Base-by-base conservation (phyloP, 2,888 invertebrate genomes). In the Clostera curtula region DNA sequence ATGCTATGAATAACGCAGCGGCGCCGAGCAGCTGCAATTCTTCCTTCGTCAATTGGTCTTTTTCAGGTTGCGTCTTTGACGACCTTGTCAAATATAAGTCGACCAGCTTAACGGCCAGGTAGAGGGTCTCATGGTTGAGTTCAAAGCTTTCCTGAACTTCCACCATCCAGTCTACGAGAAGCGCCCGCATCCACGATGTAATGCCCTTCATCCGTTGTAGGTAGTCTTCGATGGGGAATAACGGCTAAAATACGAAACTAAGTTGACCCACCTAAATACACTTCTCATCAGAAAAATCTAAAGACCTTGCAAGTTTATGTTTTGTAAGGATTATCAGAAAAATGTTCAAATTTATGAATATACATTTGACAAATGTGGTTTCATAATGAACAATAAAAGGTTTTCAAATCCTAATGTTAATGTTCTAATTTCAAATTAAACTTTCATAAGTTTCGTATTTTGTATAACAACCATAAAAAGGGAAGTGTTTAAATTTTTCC, bases 81-180 rank as follows among this genome's bases (percentile, higher is more conserved):
- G 80, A 77, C 26, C 50, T 53, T 2, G 79, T 70, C 27, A 98
- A 86, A 76, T 91, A 98, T 40, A 93, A 77, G 73, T 99, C 98
- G 3, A 98, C 93, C 44, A 99, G 82, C 83, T 98, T 98, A 7
- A 99, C 97, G 12, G 95, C 97, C 65, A 98, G 85, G 74, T 99
- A 99, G 4, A 99, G 83, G 0, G 98, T 98, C 83, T 99, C 99
- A 60, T 99, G 99, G 76, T 98, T 98, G 16, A 99, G 86, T 72
- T 98, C 98, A 68, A 98, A 98, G 40, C 92, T 93, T 73, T 96
- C 96, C 83, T 98, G 97, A 5, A 98, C 93, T 66, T 98, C 98
- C 20, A 99, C 98, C 93, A 99, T 93, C 99, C 99, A 99, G 77
- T 99, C 98, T 1, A 99, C 92, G 2, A 99, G 87, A 11, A 98